A percentile compares a stretch with the other conserved stretches of the same genome.
phyloP scores from a whole-genome alignment of 2,888 invertebrate species.

The Heliconius aoede region DNA sequence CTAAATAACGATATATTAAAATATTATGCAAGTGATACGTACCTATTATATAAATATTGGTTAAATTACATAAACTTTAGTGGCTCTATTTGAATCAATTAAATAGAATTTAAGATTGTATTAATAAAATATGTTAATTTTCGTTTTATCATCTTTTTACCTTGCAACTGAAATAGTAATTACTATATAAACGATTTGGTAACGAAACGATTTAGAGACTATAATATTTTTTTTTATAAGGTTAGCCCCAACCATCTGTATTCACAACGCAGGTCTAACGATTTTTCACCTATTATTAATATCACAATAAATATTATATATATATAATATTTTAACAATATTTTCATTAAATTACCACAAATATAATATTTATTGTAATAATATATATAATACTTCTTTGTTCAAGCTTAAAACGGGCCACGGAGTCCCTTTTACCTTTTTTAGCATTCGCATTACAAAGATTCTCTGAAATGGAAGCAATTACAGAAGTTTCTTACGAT shows the following conservation, averaged over 20 bases:
- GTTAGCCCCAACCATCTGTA: too few species aligned
- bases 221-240: too few species aligned
- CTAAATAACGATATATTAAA: not conserved
- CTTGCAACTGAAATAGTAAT: too few species aligned
- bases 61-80: not conserved
- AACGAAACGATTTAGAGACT: too few species aligned
- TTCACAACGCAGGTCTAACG: too few species aligned
- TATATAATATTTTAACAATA: not conserved
- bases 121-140: not conserved
- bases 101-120: not conserved
- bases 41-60: not conserved
- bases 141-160: not conserved
- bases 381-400: not conserved
- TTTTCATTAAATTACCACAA: not conserved
- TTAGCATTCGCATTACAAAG: conserved; percentile 45
- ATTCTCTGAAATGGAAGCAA: conserved; percentile 60
- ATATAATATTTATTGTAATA: not conserved
- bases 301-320: too few species aligned
- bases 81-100: not conserved
- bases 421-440: not conserved
- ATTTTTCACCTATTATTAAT: too few species aligned
- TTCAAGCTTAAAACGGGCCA: not conserved
- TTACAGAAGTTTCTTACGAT: conserved; percentile 63
- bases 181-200: too few species aligned
- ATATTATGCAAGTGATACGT: not conserved